Percentiles rank a stretch among this genome's conserved stretches.
Evolutionary conservation across 2,797 vertebrate species (phyloP).

Genomic region (Scomberomorus guttatus): DNA sequence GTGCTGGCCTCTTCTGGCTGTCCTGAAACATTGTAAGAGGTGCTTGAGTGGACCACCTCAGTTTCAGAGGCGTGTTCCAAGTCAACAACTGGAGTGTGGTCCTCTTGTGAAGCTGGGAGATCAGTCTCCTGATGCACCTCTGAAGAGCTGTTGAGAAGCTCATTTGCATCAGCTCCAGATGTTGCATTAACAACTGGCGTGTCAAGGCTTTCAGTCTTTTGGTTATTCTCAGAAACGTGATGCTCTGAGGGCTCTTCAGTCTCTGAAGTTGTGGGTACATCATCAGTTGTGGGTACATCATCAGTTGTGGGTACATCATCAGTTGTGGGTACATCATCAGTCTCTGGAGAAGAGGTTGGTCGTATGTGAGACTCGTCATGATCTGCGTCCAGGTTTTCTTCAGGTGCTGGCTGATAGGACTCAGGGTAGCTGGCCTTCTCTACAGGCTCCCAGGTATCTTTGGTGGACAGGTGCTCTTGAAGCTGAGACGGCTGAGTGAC

Average conservation of each 20-base stretch:
- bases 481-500: constrained; percentile 45
- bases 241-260: constrained; percentile 8
- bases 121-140: constrained; percentile 24
- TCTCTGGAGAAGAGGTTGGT: constrained; percentile 23
- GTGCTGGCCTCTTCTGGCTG: constrained; percentile 36
- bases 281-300: constrained; percentile 10
- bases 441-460: constrained; percentile 49
- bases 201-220: constrained; percentile 21
- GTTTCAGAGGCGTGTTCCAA: constrained; percentile 6
- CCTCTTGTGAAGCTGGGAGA: constrained; percentile 46
- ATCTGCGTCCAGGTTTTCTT: constrained; percentile 29
- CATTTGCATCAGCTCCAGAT: constrained; percentile 28
- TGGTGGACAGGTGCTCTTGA: constrained; percentile 38
- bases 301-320: constrained; percentile 11
- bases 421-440: constrained; percentile 48
- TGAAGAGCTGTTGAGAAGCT: constrained; percentile 35
- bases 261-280: constrained; percentile 23
- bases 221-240: constrained; percentile 24
- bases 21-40: constrained; percentile 32
- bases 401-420: constrained; percentile 55
- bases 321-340: constrained; percentile 3
- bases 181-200: constrained; percentile 7
- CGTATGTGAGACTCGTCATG: constrained; percentile 25
- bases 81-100: constrained; percentile 36
- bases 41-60: constrained; percentile 15